Evolutionary conservation across 2,888 invertebrate species (phyloP).

Genomic region (Trypoxylon attenuatum): DNA sequence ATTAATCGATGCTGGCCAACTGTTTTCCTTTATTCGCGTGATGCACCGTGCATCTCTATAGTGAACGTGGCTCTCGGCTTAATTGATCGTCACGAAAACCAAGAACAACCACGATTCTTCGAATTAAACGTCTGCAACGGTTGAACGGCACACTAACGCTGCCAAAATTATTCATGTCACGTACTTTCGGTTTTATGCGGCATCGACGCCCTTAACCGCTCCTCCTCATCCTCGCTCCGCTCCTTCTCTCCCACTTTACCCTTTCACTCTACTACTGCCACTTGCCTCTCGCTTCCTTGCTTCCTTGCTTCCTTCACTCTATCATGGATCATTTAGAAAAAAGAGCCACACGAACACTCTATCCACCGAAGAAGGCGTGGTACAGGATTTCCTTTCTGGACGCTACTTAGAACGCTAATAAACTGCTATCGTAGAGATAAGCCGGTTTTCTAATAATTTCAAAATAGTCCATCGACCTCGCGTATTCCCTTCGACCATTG

Average conservation of each 20-base stretch:
- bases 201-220: slow-evolving; percentile 60
- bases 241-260: neutral
- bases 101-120: slow-evolving; percentile 18
- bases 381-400: too few species aligned
- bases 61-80: slow-evolving; percentile 22
- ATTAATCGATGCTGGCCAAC: slow-evolving; percentile 43
- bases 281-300: neutral
- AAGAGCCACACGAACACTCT: too few species aligned
- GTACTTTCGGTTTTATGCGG: slow-evolving; percentile 67
- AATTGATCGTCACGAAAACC: slow-evolving; percentile 33
- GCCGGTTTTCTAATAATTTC: too few species aligned
- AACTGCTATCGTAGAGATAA: too few species aligned
- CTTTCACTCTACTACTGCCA: neutral
- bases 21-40: slow-evolving; percentile 46
- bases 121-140: slow-evolving; percentile 23
- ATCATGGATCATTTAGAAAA: neutral
- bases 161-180: slow-evolving; percentile 70
- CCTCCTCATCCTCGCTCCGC: neutral
- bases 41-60: slow-evolving; percentile 6
- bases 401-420: too few species aligned
- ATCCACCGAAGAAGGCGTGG: too few species aligned
- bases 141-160: slow-evolving; percentile 48
- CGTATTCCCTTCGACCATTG: too few species aligned
- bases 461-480: too few species aligned
- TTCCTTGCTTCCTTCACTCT: neutral